These are phyloP conservation scores for Diadophis punctatus DNA, from an alignment of 2,113 vertebrate genomes.

Conservation along the genomic window DNA sequence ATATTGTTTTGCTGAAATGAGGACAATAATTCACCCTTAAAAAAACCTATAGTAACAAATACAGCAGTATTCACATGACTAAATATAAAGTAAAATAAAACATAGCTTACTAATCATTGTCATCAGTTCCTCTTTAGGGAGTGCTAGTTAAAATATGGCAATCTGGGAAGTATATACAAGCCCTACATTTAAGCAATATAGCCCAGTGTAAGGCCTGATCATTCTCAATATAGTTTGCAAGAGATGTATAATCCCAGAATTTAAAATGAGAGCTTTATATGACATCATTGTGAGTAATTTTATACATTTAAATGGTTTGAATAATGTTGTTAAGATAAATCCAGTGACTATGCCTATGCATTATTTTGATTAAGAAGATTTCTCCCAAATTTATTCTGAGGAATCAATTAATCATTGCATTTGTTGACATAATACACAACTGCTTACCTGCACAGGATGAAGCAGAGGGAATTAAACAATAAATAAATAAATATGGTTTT, in stretches of 20 bases:
- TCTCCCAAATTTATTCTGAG: conserved; percentile 25
- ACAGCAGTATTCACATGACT: neutral
- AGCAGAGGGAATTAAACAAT: conserved; percentile 45
- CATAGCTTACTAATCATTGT: neutral
- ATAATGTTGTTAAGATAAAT: neutral
- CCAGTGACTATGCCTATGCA: neutral
- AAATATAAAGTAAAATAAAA: neutral
- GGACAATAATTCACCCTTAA: neutral
- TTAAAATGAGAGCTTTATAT: neutral
- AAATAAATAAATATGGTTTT: conserved; percentile 56
- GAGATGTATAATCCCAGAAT: neutral
- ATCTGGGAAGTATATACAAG: neutral
- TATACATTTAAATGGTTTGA: neutral
- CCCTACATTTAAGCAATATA: neutral
- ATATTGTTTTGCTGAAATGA: neutral
- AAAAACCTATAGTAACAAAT: neutral
- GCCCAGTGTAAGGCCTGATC: neutral
- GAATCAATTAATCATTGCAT: conserved; percentile 43
- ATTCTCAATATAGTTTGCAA: neutral
- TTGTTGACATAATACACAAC: conserved; percentile 41
- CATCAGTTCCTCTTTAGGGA: neutral
- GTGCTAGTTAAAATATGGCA: neutral
- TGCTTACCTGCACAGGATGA: conserved; percentile 17
- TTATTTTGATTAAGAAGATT: conserved; percentile 22
- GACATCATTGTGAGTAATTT: neutral